These are phyloP conservation scores for Teleogryllus oceanicus DNA, from an alignment of 2,888 invertebrate species.

Conservation along the genomic window DNA sequence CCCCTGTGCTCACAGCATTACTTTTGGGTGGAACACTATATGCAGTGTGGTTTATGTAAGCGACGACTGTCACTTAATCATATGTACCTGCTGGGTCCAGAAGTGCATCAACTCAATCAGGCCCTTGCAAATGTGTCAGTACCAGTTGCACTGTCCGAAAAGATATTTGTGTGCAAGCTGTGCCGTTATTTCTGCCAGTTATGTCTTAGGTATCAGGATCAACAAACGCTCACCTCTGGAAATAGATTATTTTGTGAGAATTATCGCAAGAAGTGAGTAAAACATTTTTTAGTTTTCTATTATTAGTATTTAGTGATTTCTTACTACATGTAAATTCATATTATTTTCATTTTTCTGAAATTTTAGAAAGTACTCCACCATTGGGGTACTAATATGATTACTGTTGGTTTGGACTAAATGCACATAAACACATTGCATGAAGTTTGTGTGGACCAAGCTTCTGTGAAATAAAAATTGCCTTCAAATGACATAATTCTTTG, in stretches of 20 bases:
- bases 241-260: slow-evolving; percentile 56
- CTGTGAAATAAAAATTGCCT: too few relatives aligned
- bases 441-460: too few relatives aligned
- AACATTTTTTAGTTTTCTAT: too few relatives aligned
- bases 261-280: slow-evolving; percentile 60
- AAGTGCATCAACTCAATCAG: slow-evolving; percentile 53
- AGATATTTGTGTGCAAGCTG: slow-evolving; percentile 75
- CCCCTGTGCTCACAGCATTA: slow-evolving; percentile 70
- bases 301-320: too few relatives aligned
- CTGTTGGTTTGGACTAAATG: too few relatives aligned
- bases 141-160: slow-evolving; percentile 64
- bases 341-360: too few relatives aligned
- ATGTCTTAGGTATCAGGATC: slow-evolving; percentile 57
- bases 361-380: too few relatives aligned
- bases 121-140: slow-evolving; percentile 60
- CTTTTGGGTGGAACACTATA: slow-evolving; percentile 65
- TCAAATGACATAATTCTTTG: too few relatives aligned
- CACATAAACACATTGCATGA: too few relatives aligned
- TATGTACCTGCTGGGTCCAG: slow-evolving; percentile 61
- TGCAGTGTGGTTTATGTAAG: slow-evolving; percentile 74
- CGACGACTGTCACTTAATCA: slow-evolving; percentile 72
- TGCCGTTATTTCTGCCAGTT: slow-evolving; percentile 76
- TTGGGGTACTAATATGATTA: too few relatives aligned
- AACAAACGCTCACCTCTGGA: slow-evolving; percentile 45
- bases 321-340: too few relatives aligned